Evolutionary conservation across 2,113 vertebrate species (phyloP).

Genomic region (Oostethus manadensis): DNA sequence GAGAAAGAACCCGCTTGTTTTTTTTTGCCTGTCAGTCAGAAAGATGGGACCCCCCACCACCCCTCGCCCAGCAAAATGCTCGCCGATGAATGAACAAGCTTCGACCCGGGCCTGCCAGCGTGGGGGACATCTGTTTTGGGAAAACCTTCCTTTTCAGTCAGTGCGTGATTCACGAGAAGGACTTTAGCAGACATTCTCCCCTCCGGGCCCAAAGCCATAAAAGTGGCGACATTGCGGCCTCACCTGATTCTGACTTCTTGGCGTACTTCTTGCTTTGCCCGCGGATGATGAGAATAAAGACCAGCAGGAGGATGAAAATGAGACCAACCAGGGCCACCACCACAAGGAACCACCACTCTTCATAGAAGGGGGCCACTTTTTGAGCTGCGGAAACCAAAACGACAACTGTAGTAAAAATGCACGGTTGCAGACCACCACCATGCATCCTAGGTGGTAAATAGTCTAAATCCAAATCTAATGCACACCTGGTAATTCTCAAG

Average conservation of each 20-base stretch:
- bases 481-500: too few species aligned
- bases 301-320: constrained; percentile 93
- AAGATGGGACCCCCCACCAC: constrained; percentile 43
- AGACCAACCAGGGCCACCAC: constrained; percentile 91
- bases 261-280: constrained; percentile 96
- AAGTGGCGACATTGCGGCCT: constrained; percentile 13
- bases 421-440: too few species aligned
- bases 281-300: constrained; percentile 92
- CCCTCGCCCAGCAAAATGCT: constrained; percentile 41
- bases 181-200: background rate
- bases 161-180: background rate
- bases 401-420: background rate
- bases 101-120: constrained; percentile 1
- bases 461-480: too few species aligned
- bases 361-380: constrained; percentile 90
- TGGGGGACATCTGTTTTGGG: background rate
- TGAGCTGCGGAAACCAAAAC: constrained; percentile 73
- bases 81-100: constrained; percentile 56
- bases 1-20: constrained; percentile 63
- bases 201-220: background rate
- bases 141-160: background rate
- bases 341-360: constrained; percentile 98
- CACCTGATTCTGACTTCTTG: constrained; percentile 92
- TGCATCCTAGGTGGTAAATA: too few species aligned
- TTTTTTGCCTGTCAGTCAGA: constrained; percentile 60